Evolutionary conservation across 2,113 vertebrate species (phyloP).

Genomic region (Eulacestoma nigropectus): DNA sequence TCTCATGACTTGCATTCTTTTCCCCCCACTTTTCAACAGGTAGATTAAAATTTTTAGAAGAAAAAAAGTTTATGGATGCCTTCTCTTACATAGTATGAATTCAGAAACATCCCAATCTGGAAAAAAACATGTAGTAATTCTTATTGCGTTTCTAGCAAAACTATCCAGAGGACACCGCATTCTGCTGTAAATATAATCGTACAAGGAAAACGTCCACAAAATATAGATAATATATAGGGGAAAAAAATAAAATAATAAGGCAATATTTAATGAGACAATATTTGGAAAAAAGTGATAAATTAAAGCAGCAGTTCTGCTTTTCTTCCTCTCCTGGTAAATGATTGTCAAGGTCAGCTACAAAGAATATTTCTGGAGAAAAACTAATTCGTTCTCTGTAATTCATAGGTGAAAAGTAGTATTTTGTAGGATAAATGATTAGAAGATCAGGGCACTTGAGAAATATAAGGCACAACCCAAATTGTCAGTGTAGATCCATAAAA

Average conservation of each 20-base stretch:
- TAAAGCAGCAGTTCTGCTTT: neutral
- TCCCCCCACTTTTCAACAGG: neutral
- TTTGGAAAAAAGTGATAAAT: conserved; percentile 20
- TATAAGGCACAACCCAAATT: neutral
- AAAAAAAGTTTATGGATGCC: neutral
- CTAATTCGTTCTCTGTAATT: neutral
- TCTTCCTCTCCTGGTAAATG: neutral
- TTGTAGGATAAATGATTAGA: neutral
- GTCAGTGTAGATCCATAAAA: neutral
- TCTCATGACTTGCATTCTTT: neutral
- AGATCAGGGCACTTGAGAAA: neutral
- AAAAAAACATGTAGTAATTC: neutral
- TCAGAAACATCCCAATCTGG: neutral
- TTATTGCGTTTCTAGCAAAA: neutral
- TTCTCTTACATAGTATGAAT: neutral
- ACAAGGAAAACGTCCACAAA: neutral
- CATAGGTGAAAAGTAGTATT: neutral
- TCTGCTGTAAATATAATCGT: neutral
- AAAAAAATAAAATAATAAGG: neutral
- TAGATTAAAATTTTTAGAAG: neutral
- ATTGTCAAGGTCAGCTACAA: neutral
- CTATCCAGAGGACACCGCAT: neutral
- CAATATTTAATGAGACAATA: neutral
- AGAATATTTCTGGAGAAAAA: neutral
- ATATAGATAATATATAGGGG: neutral